Base-by-base conservation (phyloP, 2,888 invertebrate species). In the Mimumesa dahlbomi region DNA sequence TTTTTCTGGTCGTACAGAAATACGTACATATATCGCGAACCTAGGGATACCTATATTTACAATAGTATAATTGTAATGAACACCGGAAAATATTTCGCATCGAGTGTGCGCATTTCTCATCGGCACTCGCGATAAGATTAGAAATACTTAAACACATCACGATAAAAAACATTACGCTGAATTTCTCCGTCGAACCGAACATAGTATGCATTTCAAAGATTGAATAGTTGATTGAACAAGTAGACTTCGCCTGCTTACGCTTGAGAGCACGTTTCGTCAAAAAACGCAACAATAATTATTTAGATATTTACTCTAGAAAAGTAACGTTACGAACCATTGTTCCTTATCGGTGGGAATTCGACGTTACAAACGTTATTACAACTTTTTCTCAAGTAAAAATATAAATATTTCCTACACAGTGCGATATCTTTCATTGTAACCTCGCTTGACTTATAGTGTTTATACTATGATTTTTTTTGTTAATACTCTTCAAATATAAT, bases 301-400 rank as follows among this genome's bases (percentile, higher is more conserved):
- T 81, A 59, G 75, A 79, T 81, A 79, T 86, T 84, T 82, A 82
- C 75, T 82, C 84, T 88, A 88, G 85, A 87, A 88, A 88, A 86
- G 86, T 87, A 88, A 88, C 77, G 65, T 81, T 69, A 75, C 73
- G 69, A 81, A 77, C n/a, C n/a, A n/a, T n/a, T 71, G 73, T 74
- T 73, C 75, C 75, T 75, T 48, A 63, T 50, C 58, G 59, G 29
- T 19, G 36, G 62, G 48, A 79, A 79, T 74, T 73, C 67, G 77
- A 79, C 61, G 52, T 82, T 85, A 85, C 68, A 85, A 85, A 85
- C 73, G 77, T 83, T 81, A 84, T 83, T 77, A 75, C 76, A 83
- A 81, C 69, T 72, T 64, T 82, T 75, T 69, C 62, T 73, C 79
- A 84, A 85, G 85, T 86, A 84, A 86, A 88, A 88, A 85, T 87